phyloP scores from a whole-genome alignment of 2,888 invertebrate species.

The Lobophora halterata region DNA sequence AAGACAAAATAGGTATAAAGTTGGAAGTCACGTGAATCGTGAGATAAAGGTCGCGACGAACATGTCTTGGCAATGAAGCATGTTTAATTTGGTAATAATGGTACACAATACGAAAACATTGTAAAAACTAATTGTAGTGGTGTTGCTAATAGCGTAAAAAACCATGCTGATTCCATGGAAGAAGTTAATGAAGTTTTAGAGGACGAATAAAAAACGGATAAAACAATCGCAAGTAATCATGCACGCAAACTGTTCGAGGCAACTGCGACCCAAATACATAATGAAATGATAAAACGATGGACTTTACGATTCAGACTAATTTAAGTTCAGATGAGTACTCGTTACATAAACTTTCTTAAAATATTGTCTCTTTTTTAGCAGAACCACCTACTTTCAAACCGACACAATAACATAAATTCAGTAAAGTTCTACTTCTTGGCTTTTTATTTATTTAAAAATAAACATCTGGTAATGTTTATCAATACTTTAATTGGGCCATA shows the following conservation, averaged over 20 bases:
- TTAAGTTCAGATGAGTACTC: slow-evolving; percentile 31
- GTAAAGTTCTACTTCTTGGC: no score
- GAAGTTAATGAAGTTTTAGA: slow-evolving; percentile 30
- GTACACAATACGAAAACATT: slow-evolving; percentile 23
- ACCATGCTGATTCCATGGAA: slow-evolving; percentile 29
- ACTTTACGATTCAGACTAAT: slow-evolving; percentile 41
- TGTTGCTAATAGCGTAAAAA: slow-evolving; percentile 17
- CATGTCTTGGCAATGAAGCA: slow-evolving; percentile 43
- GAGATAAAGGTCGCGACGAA: slow-evolving; percentile 39
- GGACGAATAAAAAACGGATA: slow-evolving; percentile 37
- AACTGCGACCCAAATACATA: slow-evolving; percentile 53
- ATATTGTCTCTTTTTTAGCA: slow-evolving; percentile 5
- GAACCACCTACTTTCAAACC: no score
- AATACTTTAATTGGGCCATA: slow-evolving; percentile 40
- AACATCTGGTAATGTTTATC: no score
- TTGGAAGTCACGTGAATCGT: slow-evolving; percentile 42
- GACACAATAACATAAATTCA: no score
- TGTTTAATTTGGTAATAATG: slow-evolving; percentile 36
- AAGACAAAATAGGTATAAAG: slow-evolving; percentile 34
- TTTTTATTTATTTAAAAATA: no score
- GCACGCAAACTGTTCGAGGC: slow-evolving; percentile 45
- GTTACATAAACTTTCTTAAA: slow-evolving; percentile 7
- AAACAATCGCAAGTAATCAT: slow-evolving; percentile 32
- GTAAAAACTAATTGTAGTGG: slow-evolving; percentile 16
- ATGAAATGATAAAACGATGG: slow-evolving; percentile 48